A percentile compares a stretch with the other conserved stretches of the same genome.
These are phyloP conservation scores for Herminia tarsipennalis DNA, from an alignment of 2,888 invertebrate species.

Conservation along the genomic window DNA sequence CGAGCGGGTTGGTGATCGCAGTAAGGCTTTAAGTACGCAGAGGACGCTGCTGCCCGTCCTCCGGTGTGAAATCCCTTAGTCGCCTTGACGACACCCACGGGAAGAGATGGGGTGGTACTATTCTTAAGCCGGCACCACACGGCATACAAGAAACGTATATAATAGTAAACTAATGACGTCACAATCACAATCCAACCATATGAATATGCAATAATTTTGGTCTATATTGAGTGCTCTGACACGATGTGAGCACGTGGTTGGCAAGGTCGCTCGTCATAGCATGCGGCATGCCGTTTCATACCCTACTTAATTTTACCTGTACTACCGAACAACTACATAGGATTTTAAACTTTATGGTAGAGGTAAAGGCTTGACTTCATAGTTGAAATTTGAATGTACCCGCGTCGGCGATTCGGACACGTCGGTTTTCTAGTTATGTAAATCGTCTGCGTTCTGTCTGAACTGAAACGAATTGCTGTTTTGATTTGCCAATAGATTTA, in stretches of 20 bases:
- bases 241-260: slow-evolving; percentile 62
- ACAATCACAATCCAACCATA: slow-evolving; percentile 5
- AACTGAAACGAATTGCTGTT: slow-evolving; percentile 17
- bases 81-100: no score
- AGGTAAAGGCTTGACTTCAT: background rate
- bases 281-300: slow-evolving; percentile 44
- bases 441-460: slow-evolving; percentile 50
- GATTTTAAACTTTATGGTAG: slow-evolving; percentile 21
- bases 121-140: no score
- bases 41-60: no score
- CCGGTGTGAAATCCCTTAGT: no score
- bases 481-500: background rate
- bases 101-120: no score
- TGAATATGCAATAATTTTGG: slow-evolving; percentile 2
- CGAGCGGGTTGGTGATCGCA: no score
- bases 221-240: slow-evolving; percentile 42
- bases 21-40: no score
- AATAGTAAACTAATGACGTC: slow-evolving; percentile 1
- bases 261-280: slow-evolving; percentile 61
- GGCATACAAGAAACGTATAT: background rate
- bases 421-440: slow-evolving; percentile 50
- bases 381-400: slow-evolving; percentile 9
- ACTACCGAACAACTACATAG: slow-evolving; percentile 4
- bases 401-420: slow-evolving; percentile 7
- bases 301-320: slow-evolving; percentile 36